Percentiles rank a stretch among this genome's conserved stretches.
phyloP scores from a whole-genome alignment of 2,888 invertebrate genomes.

The Caenorhabditis japonica region DNA sequence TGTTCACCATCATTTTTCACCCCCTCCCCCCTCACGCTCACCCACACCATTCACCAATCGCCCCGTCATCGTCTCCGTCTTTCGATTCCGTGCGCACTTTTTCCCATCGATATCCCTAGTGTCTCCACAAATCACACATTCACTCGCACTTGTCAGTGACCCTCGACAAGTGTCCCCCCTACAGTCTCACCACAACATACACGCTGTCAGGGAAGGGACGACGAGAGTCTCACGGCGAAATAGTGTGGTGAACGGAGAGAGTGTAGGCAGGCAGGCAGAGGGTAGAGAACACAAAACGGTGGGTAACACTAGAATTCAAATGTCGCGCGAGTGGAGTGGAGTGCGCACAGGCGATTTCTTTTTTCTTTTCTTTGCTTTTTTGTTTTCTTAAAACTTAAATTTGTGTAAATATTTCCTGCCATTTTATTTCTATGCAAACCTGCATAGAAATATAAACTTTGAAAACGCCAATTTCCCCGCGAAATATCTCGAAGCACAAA shows the following conservation, averaged over 20 bases:
- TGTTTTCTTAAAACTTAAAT: background rate
- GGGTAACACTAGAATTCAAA: constrained; percentile 57
- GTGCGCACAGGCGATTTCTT: constrained; percentile 1
- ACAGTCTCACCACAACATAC: too few species aligned
- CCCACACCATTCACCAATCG: too few species aligned
- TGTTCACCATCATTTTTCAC: too few species aligned
- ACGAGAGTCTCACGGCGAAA: constrained; percentile 6
- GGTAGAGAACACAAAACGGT: constrained; percentile 30
- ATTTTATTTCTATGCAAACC: background rate
- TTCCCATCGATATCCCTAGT: too few species aligned
- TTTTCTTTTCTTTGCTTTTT: background rate
- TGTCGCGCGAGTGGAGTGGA: constrained; percentile 3
- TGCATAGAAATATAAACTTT: background rate
- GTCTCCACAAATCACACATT: too few species aligned
- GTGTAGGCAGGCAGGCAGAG: constrained; percentile 9
- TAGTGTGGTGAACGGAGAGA: constrained; percentile 8
- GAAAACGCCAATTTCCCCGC: too few species aligned
- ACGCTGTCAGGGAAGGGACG: constrained; percentile 3
- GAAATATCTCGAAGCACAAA: too few species aligned
- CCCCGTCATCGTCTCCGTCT: too few species aligned
- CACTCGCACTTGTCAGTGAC: too few species aligned
- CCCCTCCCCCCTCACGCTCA: too few species aligned
- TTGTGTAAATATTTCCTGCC: background rate
- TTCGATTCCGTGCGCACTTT: too few species aligned
- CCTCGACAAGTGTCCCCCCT: too few species aligned